phyloP scores from a whole-genome alignment of 2,888 invertebrate species.

The Rhimphoctona megacephalus region DNA sequence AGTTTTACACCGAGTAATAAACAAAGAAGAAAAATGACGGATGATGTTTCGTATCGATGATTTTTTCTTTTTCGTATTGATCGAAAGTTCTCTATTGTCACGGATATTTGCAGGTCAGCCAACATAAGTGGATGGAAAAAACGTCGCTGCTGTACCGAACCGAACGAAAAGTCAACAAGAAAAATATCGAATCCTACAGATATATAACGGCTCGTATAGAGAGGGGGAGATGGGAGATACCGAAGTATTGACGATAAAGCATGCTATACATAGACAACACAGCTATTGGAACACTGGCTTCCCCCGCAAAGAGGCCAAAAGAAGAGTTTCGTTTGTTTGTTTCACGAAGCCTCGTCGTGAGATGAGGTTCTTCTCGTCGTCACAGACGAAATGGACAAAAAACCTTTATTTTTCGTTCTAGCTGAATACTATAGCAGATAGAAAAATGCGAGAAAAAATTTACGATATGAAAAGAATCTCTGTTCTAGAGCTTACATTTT shows the following conservation, averaged over 20 bases:
- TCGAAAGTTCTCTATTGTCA: not conserved
- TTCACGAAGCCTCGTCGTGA: conserved; percentile 45
- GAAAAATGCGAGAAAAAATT: conserved; percentile 29
- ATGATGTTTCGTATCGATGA: not conserved
- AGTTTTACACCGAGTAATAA: not conserved
- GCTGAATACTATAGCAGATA: conserved; percentile 7
- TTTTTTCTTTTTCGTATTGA: conserved; percentile 5
- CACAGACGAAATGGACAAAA: conserved; percentile 21
- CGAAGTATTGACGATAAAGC: conserved; percentile 45
- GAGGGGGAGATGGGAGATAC: conserved; percentile 9
- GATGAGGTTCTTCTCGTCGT: conserved; percentile 42
- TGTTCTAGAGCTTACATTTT: conserved; percentile 36
- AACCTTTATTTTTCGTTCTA: conserved; percentile 27
- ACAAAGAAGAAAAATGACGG: not conserved
- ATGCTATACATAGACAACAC: not conserved
- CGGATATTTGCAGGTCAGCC: conserved; percentile 46
- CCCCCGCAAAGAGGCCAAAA: conserved; percentile 38
- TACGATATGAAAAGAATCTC: not conserved
- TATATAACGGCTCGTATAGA: conserved; percentile 3
- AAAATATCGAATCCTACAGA: conserved; percentile 42
- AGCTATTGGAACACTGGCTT: conserved; percentile 20
- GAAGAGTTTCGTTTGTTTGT: conserved; percentile 55
- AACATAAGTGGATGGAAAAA: conserved; percentile 40
- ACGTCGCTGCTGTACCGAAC: not conserved
- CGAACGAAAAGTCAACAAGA: conserved; percentile 48